phyloP scores from a whole-genome alignment of 2,888 invertebrate genomes.

The Folsomia candida region DNA sequence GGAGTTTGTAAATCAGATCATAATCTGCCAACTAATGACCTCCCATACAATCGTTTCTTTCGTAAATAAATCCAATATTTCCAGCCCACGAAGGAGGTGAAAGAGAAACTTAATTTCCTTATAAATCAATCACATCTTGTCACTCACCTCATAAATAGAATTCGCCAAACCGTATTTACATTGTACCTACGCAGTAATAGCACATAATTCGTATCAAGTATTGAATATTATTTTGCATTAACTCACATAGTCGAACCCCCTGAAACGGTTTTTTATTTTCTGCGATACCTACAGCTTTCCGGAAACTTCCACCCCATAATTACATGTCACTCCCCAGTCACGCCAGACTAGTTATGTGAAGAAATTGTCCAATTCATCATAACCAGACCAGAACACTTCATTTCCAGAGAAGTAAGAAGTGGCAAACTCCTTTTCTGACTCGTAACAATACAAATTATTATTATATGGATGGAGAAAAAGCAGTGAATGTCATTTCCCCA shows the following conservation, averaged over 20 bases:
- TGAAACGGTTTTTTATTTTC: too few relatives aligned
- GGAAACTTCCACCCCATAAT: neutral
- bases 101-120: conserved; percentile 1
- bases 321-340: neutral
- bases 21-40: neutral
- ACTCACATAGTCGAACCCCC: too few relatives aligned
- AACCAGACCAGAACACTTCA: neutral
- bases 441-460: neutral
- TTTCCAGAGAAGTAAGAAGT: neutral
- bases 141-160: neutral
- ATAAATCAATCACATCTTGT: conserved; percentile 5
- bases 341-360: neutral
- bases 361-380: conserved; percentile 5
- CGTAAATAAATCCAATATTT: neutral
- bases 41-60: neutral
- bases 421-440: neutral
- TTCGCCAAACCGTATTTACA: too few relatives aligned
- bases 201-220: too few relatives aligned
- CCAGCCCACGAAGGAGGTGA: neutral
- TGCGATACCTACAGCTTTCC: too few relatives aligned
- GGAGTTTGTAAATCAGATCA: conserved; percentile 5
- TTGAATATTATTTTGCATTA: neutral
- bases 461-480: too few relatives aligned
- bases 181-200: too few relatives aligned
- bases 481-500: too few relatives aligned